A percentile compares a stretch with the other conserved stretches of the same genome.
Evolutionary conservation across 2,797 vertebrate genomes (phyloP).

Genomic region (Sebastes taczanowskii): DNA sequence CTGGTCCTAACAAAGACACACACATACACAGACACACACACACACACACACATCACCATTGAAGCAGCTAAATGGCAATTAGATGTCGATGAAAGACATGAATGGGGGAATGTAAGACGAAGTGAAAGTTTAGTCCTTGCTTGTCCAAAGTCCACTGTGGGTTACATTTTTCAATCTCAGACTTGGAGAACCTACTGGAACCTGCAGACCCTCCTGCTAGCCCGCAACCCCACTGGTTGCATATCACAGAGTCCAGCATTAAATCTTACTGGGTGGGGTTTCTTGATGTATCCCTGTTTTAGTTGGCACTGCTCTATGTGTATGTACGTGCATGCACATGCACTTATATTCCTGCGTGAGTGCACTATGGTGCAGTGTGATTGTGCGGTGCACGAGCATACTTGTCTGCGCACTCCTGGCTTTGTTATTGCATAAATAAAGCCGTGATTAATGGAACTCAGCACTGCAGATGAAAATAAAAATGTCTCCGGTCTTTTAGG

Average conservation of each 20-base stretch:
- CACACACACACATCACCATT: background rate
- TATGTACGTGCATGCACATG: background rate
- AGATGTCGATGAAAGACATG: conserved; percentile 51
- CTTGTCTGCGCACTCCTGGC: background rate
- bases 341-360: background rate
- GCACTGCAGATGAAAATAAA: conserved; percentile 32
- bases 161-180: conserved; percentile 20
- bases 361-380: background rate
- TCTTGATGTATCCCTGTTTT: conserved; percentile 49
- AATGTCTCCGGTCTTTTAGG: conserved; percentile 21
- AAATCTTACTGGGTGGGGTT: conserved; percentile 51
- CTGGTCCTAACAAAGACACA: background rate
- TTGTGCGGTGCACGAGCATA: background rate
- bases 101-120: conserved; percentile 34
- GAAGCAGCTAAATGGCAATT: conserved; percentile 47
- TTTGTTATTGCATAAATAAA: conserved; percentile 35
- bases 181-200: conserved; percentile 9
- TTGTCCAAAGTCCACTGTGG: conserved; percentile 23
- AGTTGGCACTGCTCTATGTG: conserved; percentile 32
- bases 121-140: conserved; percentile 28
- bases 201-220: background rate
- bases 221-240: conserved; percentile 6
- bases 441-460: conserved; percentile 34
- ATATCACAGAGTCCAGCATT: conserved; percentile 40
- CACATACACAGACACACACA: background rate